Evolutionary conservation across 1,140 invertebrate genomes (phyloP), one percentile per base, ranked within the genome.

Genomic region (Scaptomyza hsui): DNA sequence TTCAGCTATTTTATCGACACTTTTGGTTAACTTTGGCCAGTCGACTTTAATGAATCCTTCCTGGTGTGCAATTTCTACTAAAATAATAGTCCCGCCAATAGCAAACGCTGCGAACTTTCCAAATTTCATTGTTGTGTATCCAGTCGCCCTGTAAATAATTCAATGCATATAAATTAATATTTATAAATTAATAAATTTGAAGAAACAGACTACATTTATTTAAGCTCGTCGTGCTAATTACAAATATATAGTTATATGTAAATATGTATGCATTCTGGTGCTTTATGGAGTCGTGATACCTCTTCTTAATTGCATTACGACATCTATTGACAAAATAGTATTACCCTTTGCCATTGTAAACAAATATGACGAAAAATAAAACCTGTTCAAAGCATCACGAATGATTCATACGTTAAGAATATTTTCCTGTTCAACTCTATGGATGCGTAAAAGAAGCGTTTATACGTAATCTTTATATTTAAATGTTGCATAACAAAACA

Each of bases 21-120:
- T 95, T 72, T 94, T 95, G 64, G 96, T 95, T 15, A 98, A 93
- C 92, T 96, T 95, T 61, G 95, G 95, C 97, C 97, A 98, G 92
- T 98, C 96, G 55, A 97, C 94, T 81, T 97, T 96, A 45, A 99
- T 95, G 75, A 98, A 98, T n/a, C 97, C 97, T 89, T 97, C 95
- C 86, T 98, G 96, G 67, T 96, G 95, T 1, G 97, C 97, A 77
- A 98, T 94, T 93, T 98, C 97, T 55, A 99, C 90, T 77, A 98
- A 92, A 74, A 99, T 95, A 32, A 98, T 95, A 67, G 96, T 95
- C 59, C 97, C 96, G 64, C 97, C 98, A 67, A 98, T 91, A 7
- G 97, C 96, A 57, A 97, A 94, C 6, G 97, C 97, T 45, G 96
- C 96, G 63, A 96, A 93, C 94, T 98, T 98, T 6, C 97, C 97